Base-by-base conservation (phyloP, 2,797 vertebrate species). In the Phalloptychus januarius region DNA sequence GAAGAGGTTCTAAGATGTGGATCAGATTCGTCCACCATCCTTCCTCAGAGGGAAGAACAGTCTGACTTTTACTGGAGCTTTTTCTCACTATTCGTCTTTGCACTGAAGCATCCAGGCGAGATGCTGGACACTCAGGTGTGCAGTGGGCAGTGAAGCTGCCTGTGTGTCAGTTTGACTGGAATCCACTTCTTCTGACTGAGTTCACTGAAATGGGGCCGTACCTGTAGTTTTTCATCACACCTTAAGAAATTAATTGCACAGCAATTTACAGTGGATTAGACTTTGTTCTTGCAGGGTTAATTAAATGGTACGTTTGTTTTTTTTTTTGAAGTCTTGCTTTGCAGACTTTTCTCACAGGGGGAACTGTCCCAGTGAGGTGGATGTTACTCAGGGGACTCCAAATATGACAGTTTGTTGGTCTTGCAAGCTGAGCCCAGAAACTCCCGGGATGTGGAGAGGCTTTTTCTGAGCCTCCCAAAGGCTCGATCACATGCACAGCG, bases 341-440 rank as follows among this genome's bases (percentile, higher is more conserved):
- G 67, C 25, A 42, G 8, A 40, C 40, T 71, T 81, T 74, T 73
- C 70, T 71, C 23, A 38, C 45, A 56, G 81, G 38, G 20, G 28
- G 56, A 85, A 76, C 63, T 44, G 56, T 77, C 79, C 84, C 78
- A 46, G 50, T 3, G 77, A 83, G 82, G 46, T 75, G 33, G 77
- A 54, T 15, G 75, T 45, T 72, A 81, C 90, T 86, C 89, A 4
- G 33, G 86, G 89, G 91, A 83, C n/a, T 75, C 50, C 45, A 33
- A 44, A 69, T 74, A 74, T 85, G 79, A 83, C 81, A 73, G 72
- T 48, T 23, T 20, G 28, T 65, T 75, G 74, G 61, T 83, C 61
- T 40, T 67, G 84, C 92, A 91, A 94, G 91, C 92, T 90, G 91
- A 93, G 91, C 88, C 88, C 88, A 85, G 71, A 80, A 84, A 56